Conservation (phyloP, 1,140 invertebrate genomes). For the Drosophila quadrilineata region DNA sequence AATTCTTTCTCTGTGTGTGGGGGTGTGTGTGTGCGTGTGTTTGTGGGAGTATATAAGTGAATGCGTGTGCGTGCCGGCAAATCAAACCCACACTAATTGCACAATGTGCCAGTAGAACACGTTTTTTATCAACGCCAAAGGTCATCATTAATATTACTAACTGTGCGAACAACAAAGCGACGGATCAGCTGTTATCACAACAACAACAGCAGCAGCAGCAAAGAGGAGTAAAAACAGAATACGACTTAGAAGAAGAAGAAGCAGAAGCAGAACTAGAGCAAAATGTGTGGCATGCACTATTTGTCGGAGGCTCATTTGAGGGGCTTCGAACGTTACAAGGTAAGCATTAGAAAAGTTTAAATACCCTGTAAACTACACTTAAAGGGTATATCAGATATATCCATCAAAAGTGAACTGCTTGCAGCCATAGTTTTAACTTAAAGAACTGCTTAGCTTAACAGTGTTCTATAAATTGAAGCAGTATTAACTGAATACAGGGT, state of each 20-base stretch:
- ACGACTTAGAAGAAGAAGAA: conserved; percentile 12
- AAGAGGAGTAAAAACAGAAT: not conserved
- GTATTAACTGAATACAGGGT: no score
- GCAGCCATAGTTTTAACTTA: no score
- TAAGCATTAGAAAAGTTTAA: conserved; percentile 76
- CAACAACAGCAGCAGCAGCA: conserved; percentile 15
- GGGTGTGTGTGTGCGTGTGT: no score
- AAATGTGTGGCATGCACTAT: conserved; percentile 83
- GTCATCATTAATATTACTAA: conserved; percentile 16
- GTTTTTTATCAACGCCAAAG: conserved; percentile 41
- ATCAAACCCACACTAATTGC: conserved; percentile 2
- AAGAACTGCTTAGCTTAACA: no score
- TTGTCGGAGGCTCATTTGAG: conserved; percentile 87
- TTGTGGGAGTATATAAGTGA: no score
- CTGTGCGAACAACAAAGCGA: not conserved
- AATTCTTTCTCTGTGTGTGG: no score
- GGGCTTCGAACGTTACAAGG: conserved; percentile 93
- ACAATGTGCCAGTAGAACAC: conserved; percentile 26
- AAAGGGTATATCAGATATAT: not conserved
- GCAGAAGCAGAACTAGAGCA: conserved; percentile 24
- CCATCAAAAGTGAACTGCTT: not conserved
- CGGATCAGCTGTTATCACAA: conserved; percentile 39
- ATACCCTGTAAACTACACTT: not conserved
- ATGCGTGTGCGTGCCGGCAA: conserved; percentile 30
- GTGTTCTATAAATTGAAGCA: no score